Percentiles rank a stretch among this genome's conserved stretches.
Conservation (phyloP, 2,113 vertebrate genomes). For the Corvus hawaiiensis region DNA sequence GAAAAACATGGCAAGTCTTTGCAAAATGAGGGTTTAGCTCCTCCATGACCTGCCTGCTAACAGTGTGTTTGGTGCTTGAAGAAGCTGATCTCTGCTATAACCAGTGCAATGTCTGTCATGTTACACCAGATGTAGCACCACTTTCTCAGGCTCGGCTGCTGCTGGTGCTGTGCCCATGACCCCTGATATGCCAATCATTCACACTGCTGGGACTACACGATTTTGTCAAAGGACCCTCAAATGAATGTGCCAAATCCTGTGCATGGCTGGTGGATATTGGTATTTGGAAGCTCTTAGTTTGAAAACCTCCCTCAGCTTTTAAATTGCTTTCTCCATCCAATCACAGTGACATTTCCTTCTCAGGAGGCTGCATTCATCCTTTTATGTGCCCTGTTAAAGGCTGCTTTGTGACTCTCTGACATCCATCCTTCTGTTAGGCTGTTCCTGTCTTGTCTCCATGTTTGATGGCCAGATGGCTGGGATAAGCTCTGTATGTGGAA, state of each 20-base stretch:
- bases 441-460: not conserved
- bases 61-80: not conserved
- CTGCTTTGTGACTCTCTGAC: not conserved
- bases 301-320: not conserved
- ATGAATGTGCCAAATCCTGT: not conserved
- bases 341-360: not conserved
- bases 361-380: not conserved
- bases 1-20: not conserved
- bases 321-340: not conserved
- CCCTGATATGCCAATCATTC: not conserved
- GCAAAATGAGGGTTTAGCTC: not conserved
- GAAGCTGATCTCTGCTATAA: not conserved
- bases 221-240: not conserved
- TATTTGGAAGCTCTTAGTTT: not conserved
- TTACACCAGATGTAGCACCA: fast-evolving
- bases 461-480: not conserved
- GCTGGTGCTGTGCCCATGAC: not conserved
- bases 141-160: not conserved
- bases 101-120: fast-evolving
- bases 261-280: not conserved
- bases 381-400: not conserved
- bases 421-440: not conserved
- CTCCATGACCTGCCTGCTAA: not conserved
- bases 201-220: not conserved
- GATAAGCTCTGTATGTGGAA: not conserved